phyloP scores from a whole-genome alignment of 2,113 vertebrate species.

The Collichthys lucidus region DNA sequence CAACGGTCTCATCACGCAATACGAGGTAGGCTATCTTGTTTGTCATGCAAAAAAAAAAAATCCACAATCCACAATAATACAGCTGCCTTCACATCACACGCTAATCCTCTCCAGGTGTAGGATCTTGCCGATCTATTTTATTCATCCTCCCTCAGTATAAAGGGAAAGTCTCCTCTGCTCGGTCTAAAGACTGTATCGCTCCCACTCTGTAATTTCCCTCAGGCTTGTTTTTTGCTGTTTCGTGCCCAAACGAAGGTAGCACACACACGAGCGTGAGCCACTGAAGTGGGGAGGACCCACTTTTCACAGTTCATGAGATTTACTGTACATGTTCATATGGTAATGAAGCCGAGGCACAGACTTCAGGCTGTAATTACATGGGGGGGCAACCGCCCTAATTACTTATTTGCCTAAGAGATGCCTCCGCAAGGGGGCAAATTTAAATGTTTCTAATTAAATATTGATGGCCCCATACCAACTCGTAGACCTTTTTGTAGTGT shows the following conservation, averaged over 20 bases:
- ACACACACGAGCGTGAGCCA: conserved; percentile 30
- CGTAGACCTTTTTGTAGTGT: conserved; percentile 40
- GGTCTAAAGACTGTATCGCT: conserved; percentile 22
- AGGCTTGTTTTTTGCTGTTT: conserved; percentile 32
- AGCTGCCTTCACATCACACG: neutral
- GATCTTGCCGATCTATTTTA: conserved; percentile 32
- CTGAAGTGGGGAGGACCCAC: conserved; percentile 46
- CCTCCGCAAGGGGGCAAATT: conserved; percentile 68
- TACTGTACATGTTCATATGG: conserved; percentile 67
- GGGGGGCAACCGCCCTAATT: conserved; percentile 75
- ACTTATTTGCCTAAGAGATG: conserved; percentile 76
- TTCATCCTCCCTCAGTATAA: conserved; percentile 28
- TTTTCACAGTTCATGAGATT: conserved; percentile 65
- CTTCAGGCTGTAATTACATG: conserved; percentile 79
- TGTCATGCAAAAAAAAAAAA: neutral
- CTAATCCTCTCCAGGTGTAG: conserved; percentile 43
- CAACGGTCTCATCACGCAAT: conserved; percentile 95
- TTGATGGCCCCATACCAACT: conserved; percentile 63
- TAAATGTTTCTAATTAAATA: conserved; percentile 78
- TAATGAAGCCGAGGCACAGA: conserved; percentile 67
- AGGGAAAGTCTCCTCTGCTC: neutral
- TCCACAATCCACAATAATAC: neutral
- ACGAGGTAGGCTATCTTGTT: conserved; percentile 87
- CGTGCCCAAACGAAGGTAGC: conserved; percentile 14
- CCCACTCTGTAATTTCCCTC: conserved; percentile 20